Percentiles rank a stretch among this genome's conserved stretches.
phyloP scores from a whole-genome alignment of 2,797 vertebrate species.

The Mycteria americana region DNA sequence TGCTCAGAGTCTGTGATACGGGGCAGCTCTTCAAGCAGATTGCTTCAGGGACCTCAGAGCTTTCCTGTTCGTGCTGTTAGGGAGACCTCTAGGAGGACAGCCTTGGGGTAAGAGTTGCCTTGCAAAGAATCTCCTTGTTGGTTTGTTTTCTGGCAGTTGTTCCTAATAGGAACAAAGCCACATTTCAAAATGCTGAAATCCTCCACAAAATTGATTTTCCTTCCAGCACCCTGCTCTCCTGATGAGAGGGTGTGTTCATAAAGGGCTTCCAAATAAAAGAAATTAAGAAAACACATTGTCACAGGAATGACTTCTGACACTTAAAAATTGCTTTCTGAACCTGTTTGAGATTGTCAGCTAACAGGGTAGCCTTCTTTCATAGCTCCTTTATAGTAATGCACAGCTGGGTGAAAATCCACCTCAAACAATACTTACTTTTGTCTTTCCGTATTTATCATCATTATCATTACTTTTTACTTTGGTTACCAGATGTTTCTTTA shows the following conservation, averaged over 20 bases:
- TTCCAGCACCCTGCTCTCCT: not conserved
- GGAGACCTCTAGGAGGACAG: not conserved
- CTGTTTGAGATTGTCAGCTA: not conserved
- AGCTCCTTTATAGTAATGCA: not conserved
- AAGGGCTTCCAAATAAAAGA: not conserved
- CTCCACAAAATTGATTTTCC: not conserved
- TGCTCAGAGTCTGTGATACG: not conserved
- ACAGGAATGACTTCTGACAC: not conserved
- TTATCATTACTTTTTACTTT: slow-evolving; percentile 70
- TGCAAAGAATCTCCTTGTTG: not conserved
- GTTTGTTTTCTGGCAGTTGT: not conserved
- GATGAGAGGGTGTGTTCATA: not conserved
- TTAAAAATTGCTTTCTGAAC: slow-evolving; percentile 29
- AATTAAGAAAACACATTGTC: not conserved
- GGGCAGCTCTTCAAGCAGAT: not conserved
- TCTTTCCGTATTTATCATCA: slow-evolving; percentile 69
- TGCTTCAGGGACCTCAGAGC: not conserved
- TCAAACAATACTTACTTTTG: slow-evolving; percentile 67
- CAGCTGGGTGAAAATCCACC: slow-evolving; percentile 66
- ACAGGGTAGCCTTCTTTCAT: slow-evolving; percentile 20
- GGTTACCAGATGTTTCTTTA: slow-evolving; percentile 78
- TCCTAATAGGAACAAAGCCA: not conserved
- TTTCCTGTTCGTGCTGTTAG: not conserved
- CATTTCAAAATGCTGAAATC: not conserved
- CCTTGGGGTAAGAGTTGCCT: not conserved